Conservation (phyloP, 2,888 invertebrate species). For the Cetonia aurata region DNA sequence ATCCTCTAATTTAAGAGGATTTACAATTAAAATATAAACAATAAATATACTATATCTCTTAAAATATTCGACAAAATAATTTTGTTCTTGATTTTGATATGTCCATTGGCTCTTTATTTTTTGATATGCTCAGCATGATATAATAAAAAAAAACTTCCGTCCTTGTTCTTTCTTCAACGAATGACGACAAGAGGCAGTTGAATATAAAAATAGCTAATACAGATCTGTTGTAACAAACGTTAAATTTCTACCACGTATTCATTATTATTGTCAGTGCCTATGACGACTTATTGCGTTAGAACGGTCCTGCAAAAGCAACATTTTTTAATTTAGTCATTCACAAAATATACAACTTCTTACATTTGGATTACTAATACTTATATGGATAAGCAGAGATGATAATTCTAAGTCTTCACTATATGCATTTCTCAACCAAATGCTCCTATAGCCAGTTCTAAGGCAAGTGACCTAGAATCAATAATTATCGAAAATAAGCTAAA, state of each 20-base stretch:
- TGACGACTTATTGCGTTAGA: constrained; percentile 47
- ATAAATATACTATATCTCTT: neutral
- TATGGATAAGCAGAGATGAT: constrained; percentile 87
- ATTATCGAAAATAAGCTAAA: neutral
- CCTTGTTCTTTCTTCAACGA: constrained; percentile 6
- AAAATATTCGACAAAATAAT: constrained; percentile 37
- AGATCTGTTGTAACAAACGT: constrained; percentile 7
- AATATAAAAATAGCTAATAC: constrained; percentile 37
- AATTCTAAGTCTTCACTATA: constrained; percentile 94
- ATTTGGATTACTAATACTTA: constrained; percentile 72
- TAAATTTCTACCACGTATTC: constrained; percentile 1
- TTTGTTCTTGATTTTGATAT: constrained; percentile 35
- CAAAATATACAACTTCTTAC: constrained; percentile 50
- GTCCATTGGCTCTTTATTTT: constrained; percentile 17
- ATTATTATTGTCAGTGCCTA: constrained; percentile 43
- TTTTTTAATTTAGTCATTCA: neutral
- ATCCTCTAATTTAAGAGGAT: too few relatives aligned
- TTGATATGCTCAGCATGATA: constrained; percentile 30
- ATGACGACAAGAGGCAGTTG: constrained; percentile 2
- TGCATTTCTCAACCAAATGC: constrained; percentile 90
- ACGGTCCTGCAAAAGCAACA: constrained; percentile 47
- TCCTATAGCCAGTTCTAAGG: constrained; percentile 88
- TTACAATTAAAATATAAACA: too few relatives aligned
- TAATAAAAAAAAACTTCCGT: constrained; percentile 19
- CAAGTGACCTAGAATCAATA: constrained; percentile 72